A percentile compares a stretch with the other conserved stretches of the same genome.
These are phyloP conservation scores for Drosophila mulleri DNA, from an alignment of 2,888 invertebrate genomes.

Conservation along the genomic window DNA sequence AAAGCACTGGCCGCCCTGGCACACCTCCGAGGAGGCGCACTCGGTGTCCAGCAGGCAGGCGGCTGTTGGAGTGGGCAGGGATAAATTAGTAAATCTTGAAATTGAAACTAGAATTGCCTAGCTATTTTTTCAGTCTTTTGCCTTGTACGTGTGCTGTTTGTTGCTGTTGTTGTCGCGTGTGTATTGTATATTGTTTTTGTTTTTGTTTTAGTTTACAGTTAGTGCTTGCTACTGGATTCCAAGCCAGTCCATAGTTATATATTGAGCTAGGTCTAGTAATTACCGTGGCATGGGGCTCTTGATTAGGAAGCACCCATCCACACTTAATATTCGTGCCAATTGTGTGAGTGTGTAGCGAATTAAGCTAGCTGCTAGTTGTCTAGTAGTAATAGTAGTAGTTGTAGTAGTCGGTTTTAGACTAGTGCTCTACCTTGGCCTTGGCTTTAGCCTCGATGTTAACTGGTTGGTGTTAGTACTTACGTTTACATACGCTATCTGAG, in stretches of 20 bases:
- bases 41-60: conserved; percentile 92
- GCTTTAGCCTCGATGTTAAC: no score
- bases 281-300: neutral
- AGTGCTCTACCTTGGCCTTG: neutral
- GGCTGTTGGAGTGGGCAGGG: conserved; percentile 85
- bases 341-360: conserved; percentile 52
- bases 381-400: conserved; percentile 36
- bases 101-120: neutral
- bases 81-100: conserved; percentile 20
- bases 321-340: conserved; percentile 49
- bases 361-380: conserved; percentile 52
- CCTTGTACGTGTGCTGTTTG: conserved; percentile 42
- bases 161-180: conserved; percentile 43
- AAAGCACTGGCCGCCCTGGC: conserved; percentile 92
- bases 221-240: conserved; percentile 51
- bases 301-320: neutral
- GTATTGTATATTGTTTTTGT: conserved; percentile 21
- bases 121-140: conserved; percentile 24
- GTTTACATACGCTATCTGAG: conserved; percentile 92
- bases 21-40: conserved; percentile 92
- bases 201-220: conserved; percentile 60
- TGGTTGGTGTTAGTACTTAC: conserved; percentile 87
- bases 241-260: conserved; percentile 49
- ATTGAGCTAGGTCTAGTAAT: conserved; percentile 5
- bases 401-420: conserved; percentile 40